Percentiles rank a stretch among this genome's conserved stretches.
These are phyloP conservation scores for Chelon labrosus DNA, from an alignment of 2,797 vertebrate species.

Conservation along the genomic window DNA sequence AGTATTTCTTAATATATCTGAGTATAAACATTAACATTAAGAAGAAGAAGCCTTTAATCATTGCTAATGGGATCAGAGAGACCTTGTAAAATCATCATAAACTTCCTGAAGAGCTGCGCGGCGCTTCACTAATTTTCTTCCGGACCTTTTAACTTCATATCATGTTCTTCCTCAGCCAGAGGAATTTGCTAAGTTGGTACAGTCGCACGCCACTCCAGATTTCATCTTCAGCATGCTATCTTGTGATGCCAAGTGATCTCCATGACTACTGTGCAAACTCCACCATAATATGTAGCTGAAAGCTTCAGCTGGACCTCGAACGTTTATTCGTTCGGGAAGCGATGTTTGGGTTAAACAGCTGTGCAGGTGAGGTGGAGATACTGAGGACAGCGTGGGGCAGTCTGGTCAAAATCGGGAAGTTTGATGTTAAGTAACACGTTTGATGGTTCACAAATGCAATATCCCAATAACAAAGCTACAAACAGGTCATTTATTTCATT, in stretches of 20 bases:
- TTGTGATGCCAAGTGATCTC: constrained; percentile 1
- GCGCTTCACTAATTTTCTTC: background rate
- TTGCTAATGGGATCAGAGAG: no score
- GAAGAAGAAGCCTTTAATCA: no score
- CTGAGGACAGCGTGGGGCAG: background rate
- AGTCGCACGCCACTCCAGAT: background rate
- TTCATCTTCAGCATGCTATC: background rate
- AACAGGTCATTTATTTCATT: background rate
- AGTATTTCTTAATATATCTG: no score
- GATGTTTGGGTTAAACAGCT: background rate
- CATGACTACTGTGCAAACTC: constrained; percentile 1
- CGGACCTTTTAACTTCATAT: background rate
- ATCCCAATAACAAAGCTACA: background rate
- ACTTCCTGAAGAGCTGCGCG: background rate
- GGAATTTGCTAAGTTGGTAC: background rate
- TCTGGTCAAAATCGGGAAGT: no score
- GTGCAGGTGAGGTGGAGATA: background rate
- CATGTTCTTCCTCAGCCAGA: background rate
- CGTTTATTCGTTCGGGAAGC: no score
- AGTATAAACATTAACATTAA: no score
- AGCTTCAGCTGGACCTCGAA: no score
- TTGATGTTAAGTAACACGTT: no score
- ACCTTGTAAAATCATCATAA: background rate
- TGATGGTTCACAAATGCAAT: background rate
- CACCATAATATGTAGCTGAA: background rate